Base-by-base conservation (phyloP, 2,888 invertebrate genomes). In the Agriotes lineatus region DNA sequence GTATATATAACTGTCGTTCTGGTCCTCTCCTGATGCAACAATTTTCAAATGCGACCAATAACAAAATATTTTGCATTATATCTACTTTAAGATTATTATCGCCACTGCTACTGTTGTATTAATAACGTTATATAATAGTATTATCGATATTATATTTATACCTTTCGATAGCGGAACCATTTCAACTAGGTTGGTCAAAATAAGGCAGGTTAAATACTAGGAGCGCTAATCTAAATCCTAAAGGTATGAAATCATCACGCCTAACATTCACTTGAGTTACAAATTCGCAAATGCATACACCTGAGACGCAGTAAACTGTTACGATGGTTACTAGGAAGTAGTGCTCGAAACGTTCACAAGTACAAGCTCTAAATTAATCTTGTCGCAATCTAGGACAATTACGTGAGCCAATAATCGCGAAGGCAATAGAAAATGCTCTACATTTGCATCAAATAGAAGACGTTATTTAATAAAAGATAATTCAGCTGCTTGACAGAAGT, bases 281-380 rank as follows among this genome's bases (percentile, higher is more conserved):
- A 20, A 20, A 44, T 19, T 20, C 9, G n/a, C 20, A 44, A 44
- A 44, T 44, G 44, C 44, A 44, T 12, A 37, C 14, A 44, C 19
- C 19, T 44, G 20, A 1, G 44, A 44, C 19, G 18, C 20, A 20
- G 19, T 42, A 44, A 19, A 44, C 3, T 14, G 37, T 12, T 37
- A 12, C 44, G 44, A 44, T 44, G 44, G 10, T 44, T 4, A 44
- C 44, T 10, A 44, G 44, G 44, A 44, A 44, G 44, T 44, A 6
- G 44, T 4, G 37, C 37, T 37, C 3, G 12, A 20, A 44, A 19
- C 44, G 10, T 44, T 44, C 44, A 19, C 44, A 44, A 44, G 10
- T 44, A n/a, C 42, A n/a, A 18, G 44, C 44, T 44, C 19, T 37
- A 44, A 44, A 44, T 20, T 44, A 44, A 44, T 44, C 44, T 19